phyloP scores from a whole-genome alignment of 1,140 invertebrate species.

The Lordiphosa mommai region DNA sequence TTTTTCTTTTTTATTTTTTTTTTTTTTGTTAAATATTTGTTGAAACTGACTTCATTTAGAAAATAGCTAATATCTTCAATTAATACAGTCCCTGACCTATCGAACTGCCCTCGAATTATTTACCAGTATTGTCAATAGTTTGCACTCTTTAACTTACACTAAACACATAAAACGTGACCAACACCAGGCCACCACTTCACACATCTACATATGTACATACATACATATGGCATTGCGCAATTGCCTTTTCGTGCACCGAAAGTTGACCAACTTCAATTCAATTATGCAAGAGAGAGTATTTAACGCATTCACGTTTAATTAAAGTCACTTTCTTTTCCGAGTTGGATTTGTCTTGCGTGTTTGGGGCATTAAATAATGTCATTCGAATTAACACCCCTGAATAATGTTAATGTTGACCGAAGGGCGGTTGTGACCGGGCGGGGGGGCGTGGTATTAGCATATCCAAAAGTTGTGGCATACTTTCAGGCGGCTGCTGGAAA shows the following conservation, averaged over 20 bases:
- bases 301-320: conserved; percentile 58
- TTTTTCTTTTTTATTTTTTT: too few relatives aligned
- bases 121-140: too few relatives aligned
- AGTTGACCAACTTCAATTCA: conserved; percentile 31
- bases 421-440: too few relatives aligned
- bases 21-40: too few relatives aligned
- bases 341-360: conserved; percentile 46
- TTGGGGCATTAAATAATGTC: conserved; percentile 74
- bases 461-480: conserved; percentile 38
- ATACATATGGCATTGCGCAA: conserved; percentile 21
- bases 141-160: background rate
- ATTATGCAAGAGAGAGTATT: conserved; percentile 60
- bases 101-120: too few relatives aligned
- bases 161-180: conserved; percentile 6
- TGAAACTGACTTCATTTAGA: too few relatives aligned
- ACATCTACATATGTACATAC: background rate
- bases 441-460: conserved; percentile 48
- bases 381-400: conserved; percentile 63
- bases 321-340: conserved; percentile 70
- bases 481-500: conserved; percentile 41
- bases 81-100: too few relatives aligned
- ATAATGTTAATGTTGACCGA: too few relatives aligned
- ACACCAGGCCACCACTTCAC: background rate
- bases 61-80: too few relatives aligned
- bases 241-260: conserved; percentile 12